Evolutionary conservation across 1,140 invertebrate species (phyloP).

Genomic region (Cherax quadricarinatus): DNA sequence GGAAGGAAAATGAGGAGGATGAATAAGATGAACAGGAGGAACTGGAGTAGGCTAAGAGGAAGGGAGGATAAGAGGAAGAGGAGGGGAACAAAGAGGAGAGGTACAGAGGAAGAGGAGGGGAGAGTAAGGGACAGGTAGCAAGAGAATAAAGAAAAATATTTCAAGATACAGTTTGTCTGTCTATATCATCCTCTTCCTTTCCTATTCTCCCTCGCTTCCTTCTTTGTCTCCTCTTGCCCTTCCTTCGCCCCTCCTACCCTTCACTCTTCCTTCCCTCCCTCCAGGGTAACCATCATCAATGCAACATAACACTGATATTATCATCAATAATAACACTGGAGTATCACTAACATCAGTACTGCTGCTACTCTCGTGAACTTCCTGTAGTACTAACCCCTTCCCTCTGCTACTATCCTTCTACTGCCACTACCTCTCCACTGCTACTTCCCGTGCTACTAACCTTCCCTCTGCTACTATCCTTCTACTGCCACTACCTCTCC

Average conservation of each 20-base stretch:
- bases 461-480: background rate
- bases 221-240: background rate
- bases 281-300: too few relatives aligned
- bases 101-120: background rate
- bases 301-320: too few relatives aligned
- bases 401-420: background rate
- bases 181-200: background rate
- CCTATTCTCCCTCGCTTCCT: background rate
- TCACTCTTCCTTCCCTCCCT: background rate
- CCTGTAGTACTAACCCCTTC: background rate
- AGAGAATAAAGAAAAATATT: background rate
- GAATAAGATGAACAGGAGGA: too few relatives aligned
- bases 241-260: background rate
- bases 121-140: background rate
- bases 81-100: too few relatives aligned
- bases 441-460: too few relatives aligned
- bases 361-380: too few relatives aligned
- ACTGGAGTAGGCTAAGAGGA: too few relatives aligned
- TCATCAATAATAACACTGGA: too few relatives aligned
- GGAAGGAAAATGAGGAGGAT: too few relatives aligned
- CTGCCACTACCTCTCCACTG: background rate
- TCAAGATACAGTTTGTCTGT: background rate
- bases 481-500: background rate
- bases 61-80: too few relatives aligned
- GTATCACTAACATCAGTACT: too few relatives aligned